Base-by-base conservation (phyloP, 2,888 invertebrate species). In the Eremobia ochroleuca region DNA sequence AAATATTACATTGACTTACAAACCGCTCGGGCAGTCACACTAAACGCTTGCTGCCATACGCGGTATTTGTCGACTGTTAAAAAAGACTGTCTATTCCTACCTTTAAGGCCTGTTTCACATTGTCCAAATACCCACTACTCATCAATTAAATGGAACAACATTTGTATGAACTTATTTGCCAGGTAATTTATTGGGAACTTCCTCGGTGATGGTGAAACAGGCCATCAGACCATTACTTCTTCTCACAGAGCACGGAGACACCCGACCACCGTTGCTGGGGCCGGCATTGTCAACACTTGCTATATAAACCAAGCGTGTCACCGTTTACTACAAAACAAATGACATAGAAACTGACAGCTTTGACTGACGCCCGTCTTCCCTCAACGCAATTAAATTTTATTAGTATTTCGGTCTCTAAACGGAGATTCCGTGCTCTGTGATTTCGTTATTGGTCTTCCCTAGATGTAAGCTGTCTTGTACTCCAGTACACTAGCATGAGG, bases 381-480 rank as follows among this genome's bases (percentile, higher is more conserved):
- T 28, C 43, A 43, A 43, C 21, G 21, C 2, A 4, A 4, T 46
- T 4, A 2, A 52, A 34, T 18, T 11, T 18, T n/a, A 68, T 37
- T 8, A 37, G n/a, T n/a, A 21, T 6, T n/a, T 6, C 68, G 6
- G n/a, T 6, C n/a, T 37, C 18, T 21, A 37, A 6, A 21, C 28
- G 43, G 21, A 15, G 31, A 15, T n/a, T 59, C 37, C 68, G 59
- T 59, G n/a, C 68, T 68, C 58, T 58, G 13, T 37, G 58, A n/a
- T 21, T 11, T 34, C 18, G 8, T 6, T 11, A 40, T 34, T 81
- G 43, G 49, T 58, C 15, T 37, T 37, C 46, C 28, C 49, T 74
- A 65, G 58, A 49, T 81, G 18, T 81, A 40, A 78, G 34, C 40
- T 74, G 13, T 49, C 34, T 65, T 81, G 28, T 46, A 82, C 46